A percentile compares a stretch with the other conserved stretches of the same genome.
Evolutionary conservation across 2,888 invertebrate genomes (phyloP).

Genomic region (Monoplex corrugatus): DNA sequence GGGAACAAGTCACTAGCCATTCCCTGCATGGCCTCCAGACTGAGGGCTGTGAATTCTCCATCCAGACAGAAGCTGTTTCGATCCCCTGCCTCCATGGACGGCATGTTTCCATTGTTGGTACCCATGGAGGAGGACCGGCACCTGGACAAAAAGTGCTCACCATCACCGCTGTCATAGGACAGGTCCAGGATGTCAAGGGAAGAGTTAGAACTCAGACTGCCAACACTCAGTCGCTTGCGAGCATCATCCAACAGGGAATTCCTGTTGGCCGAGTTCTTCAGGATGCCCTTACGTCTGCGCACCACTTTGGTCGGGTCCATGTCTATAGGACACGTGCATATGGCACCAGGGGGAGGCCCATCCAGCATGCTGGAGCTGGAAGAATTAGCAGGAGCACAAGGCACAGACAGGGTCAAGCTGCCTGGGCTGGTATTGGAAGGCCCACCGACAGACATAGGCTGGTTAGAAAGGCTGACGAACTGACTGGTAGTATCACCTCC

Average conservation of each 20-base stretch:
- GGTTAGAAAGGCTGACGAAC: neutral
- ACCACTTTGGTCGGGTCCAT: slow-evolving; percentile 58
- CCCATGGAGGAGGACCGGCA: neutral
- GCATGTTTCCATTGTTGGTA: neutral
- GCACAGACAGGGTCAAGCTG: neutral
- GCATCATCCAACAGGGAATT: slow-evolving; percentile 60
- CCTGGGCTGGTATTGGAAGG: neutral
- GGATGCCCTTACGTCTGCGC: slow-evolving; percentile 70
- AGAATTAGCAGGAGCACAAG: neutral
- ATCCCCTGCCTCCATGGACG: slow-evolving; percentile 29
- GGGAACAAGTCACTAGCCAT: slow-evolving; percentile 36
- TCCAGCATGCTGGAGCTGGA: slow-evolving; percentile 2
- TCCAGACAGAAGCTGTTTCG: slow-evolving; percentile 47
- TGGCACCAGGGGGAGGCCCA: slow-evolving; percentile 49
- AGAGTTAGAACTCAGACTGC: slow-evolving; percentile 78
- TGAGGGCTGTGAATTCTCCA: slow-evolving; percentile 50
- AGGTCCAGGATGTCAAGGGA: slow-evolving; percentile 79
- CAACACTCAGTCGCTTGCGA: slow-evolving; percentile 75
- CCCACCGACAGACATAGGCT: neutral
- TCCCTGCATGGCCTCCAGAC: slow-evolving; percentile 51
- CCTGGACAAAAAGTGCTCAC: slow-evolving; percentile 59
- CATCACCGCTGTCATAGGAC: slow-evolving; percentile 78
- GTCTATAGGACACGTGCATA: slow-evolving; percentile 46
- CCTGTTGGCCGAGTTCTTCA: slow-evolving; percentile 64
- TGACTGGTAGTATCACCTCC: neutral